Base-by-base conservation (phyloP, 2,113 vertebrate species). In the Amblyornis subalaris region DNA sequence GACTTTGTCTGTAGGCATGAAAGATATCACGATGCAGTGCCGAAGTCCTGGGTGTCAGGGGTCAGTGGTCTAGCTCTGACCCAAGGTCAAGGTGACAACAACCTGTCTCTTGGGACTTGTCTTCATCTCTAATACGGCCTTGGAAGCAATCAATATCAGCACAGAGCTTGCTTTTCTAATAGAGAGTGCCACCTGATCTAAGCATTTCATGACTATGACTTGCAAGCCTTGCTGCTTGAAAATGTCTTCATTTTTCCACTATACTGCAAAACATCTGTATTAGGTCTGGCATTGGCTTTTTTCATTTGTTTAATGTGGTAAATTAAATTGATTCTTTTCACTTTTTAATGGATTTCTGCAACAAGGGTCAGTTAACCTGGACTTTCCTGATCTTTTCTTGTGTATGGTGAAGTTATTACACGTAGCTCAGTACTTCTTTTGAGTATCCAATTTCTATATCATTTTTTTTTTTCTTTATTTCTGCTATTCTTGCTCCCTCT, bases 61-160 rank as follows among this genome's bases (percentile, higher is more conserved):
- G 98, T 98, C 97, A 96, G 95, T 94, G 96, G 93, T 97, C 97
- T 97, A 97, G 98, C 93, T 97, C 97, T 97, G 98, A 98, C 97
- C 97, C 98, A 99, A 98, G 98, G 98, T 98, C 99, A 99, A 99
- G 98, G 98, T 98, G 98, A 98, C 96, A 97, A 98, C 97, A 96
- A 96, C 96, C 92, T 96, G 89, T 94, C 98, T 98, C 97, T 69
- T 73, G 98, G 96, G 97, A 96, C 95, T 95, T 97, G 97, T 97
- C 97, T 98, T 98, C 98, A 97, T 98, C 98, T 98, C 97, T 98
- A 98, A 98, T 95, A 94, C 97, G 98, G 97, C 98, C 98, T 98
- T 98, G 98, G 97, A 98, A 96, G 42, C 92, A 97, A 99, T 99
- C 98, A 97, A 99, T 99, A 99, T 95, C 97, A 98, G 98, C 98